Evolutionary conservation across 1,140 invertebrate genomes (phyloP).

Genomic region (Gonioctena quinquepunctata): DNA sequence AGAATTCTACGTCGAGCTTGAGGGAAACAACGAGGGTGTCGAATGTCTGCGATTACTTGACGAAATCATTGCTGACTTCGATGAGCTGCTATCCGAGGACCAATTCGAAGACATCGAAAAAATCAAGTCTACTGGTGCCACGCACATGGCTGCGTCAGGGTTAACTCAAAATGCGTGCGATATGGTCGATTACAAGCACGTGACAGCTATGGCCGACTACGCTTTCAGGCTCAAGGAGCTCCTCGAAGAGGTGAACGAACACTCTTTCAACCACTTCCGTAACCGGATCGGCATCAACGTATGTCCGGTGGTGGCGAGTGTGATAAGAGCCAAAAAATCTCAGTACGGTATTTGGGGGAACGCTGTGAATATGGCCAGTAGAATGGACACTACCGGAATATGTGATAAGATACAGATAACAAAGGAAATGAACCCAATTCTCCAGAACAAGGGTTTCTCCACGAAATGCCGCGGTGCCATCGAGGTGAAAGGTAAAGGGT

Average conservation of each 20-base stretch:
- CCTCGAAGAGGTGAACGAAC: constrained; percentile 89
- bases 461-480: constrained; percentile 80
- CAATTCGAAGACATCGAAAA: constrained; percentile 92
- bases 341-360: constrained; percentile 96
- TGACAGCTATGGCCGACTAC: constrained; percentile 91
- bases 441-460: constrained; percentile 74
- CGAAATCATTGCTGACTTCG: constrained; percentile 97
- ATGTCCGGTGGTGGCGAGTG: constrained; percentile 92
- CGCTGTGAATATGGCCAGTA: constrained; percentile 89
- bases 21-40: constrained; percentile 92
- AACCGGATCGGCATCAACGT: constrained; percentile 94
- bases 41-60: constrained; percentile 93
- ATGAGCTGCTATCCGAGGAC: constrained; percentile 85
- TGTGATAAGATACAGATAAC: constrained; percentile 83
- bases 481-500: constrained; percentile 92
- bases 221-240: constrained; percentile 84
- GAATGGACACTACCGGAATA: constrained; percentile 86
- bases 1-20: constrained; percentile 94
- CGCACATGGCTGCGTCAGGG: constrained; percentile 95
- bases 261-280: constrained; percentile 96
- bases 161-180: constrained; percentile 79
- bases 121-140: constrained; percentile 95
- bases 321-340: constrained; percentile 90
- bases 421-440: constrained; percentile 81
- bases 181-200: constrained; percentile 75